Evolutionary conservation across 2,113 vertebrate genomes (phyloP), one percentile per base, ranked within the genome.

Genomic region (Psophia crepitans): DNA sequence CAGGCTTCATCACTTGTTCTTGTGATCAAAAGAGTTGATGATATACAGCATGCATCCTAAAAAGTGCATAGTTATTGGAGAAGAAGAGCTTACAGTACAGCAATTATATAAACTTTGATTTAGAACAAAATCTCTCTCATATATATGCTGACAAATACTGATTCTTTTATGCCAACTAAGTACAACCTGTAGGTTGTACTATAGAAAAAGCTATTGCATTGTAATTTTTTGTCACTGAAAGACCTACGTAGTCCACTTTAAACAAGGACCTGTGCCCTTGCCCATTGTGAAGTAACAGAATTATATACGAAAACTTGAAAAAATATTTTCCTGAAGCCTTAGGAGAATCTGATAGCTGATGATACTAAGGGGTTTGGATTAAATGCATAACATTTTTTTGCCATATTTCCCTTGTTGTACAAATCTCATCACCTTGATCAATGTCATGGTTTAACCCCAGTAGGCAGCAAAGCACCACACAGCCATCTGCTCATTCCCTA

Each of bases 401-500:
- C 23, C 26, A 80, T n/a, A 57, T 84, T n/a, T 61, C 2, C 9
- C 11, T 49, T 60, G 5, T 51, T 73, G 7, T 53, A 69, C 8
- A 19, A 86, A 22, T 53, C 10, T 10, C 32, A 30, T 8, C 17
- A 54, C 1, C 37, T 78, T 81, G 27, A 82, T 84, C 14, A 19
- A 22, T 24, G 18, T 41, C 2, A 2, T 33, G 14, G 11, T 64
- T 80, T 60, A 77, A 63, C 3, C 5, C 2, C 48, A 28, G 4
- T 8, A 37, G 28, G 8, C 11, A 69, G 24, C 0, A 2, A 84
- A 84, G 22, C 5, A 19, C 35, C 23, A 28, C 26, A 5, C 8
- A 44, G 24, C 5, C 1, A 0, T 22, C 46, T 0, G 0, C 14
- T 81, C 22, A 51, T 28, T 56, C 19, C 10, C 5, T 9, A 8